A percentile compares a stretch with the other conserved stretches of the same genome.
Evolutionary conservation across 2,888 invertebrate species (phyloP).

Genomic region (Acholoe squamosa): DNA sequence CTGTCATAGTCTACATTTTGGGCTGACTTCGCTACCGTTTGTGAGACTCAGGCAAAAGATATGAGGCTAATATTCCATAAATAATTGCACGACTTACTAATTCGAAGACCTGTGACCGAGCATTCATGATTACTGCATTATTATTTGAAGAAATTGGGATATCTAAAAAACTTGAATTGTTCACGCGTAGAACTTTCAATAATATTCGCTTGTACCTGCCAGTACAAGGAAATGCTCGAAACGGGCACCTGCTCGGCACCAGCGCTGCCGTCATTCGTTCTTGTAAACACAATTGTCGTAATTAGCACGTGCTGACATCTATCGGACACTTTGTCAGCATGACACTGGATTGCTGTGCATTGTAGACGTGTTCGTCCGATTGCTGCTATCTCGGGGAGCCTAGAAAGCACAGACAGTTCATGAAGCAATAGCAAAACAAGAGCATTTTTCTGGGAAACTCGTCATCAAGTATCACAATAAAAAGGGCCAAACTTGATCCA

Average conservation of each 20-base stretch:
- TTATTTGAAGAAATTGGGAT: background rate
- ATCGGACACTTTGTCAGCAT: no score
- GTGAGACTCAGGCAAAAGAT: background rate
- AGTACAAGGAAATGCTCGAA: background rate
- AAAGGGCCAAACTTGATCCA: no score
- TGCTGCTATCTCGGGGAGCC: no score
- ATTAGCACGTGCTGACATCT: background rate
- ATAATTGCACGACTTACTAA: conserved; percentile 62
- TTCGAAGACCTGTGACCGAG: conserved; percentile 69
- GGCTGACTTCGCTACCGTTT: no score
- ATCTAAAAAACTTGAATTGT: background rate
- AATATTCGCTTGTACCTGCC: background rate
- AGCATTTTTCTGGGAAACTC: no score
- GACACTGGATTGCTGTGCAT: no score
- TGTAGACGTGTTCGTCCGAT: no score
- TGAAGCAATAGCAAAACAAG: no score
- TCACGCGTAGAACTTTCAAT: background rate
- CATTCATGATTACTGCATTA: conserved; percentile 66
- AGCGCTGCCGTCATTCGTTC: background rate
- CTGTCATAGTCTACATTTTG: no score
- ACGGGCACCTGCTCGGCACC: background rate
- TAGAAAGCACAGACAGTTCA: no score
- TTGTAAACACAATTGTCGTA: background rate
- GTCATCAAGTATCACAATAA: no score
- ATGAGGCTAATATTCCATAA: background rate